phyloP scores from a whole-genome alignment of 2,113 vertebrate genomes.

The Periophthalmus modestus region DNA sequence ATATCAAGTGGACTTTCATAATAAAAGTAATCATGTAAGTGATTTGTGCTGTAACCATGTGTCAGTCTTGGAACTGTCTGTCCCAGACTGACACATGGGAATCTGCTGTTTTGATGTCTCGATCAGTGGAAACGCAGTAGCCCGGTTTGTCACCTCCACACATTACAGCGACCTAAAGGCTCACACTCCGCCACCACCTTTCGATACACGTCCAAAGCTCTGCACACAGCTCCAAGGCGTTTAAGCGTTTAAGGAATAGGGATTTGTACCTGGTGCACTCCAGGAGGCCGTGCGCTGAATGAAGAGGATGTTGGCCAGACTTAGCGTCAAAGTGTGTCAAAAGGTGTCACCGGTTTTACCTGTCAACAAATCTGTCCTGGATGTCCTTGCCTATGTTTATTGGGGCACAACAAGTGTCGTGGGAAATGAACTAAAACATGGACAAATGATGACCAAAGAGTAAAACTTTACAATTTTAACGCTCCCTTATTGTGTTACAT shows the following conservation, averaged over 20 bases:
- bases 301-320: constrained; percentile 66
- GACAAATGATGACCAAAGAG: background rate
- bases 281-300: constrained; percentile 41
- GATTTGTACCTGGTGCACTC: constrained; percentile 25
- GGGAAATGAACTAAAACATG: background rate
- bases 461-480: too few relatives aligned
- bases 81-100: too few relatives aligned
- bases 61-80: background rate
- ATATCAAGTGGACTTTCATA: background rate
- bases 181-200: constrained; percentile 37
- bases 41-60: background rate
- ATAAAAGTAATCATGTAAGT: background rate
- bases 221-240: constrained; percentile 8
- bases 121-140: constrained; percentile 43
- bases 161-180: constrained; percentile 38
- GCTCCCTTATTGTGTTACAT: too few relatives aligned
- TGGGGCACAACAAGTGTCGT: background rate
- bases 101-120: constrained; percentile 64
- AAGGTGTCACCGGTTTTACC: constrained; percentile 13
- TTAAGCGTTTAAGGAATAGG: too few relatives aligned
- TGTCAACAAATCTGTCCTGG: background rate
- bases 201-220: constrained; percentile 58
- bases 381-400: background rate
- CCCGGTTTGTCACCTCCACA: constrained; percentile 58
- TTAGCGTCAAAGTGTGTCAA: constrained; percentile 14